Evolutionary conservation across 2,113 vertebrate species (phyloP).

Genomic region (Regulus satrapa): DNA sequence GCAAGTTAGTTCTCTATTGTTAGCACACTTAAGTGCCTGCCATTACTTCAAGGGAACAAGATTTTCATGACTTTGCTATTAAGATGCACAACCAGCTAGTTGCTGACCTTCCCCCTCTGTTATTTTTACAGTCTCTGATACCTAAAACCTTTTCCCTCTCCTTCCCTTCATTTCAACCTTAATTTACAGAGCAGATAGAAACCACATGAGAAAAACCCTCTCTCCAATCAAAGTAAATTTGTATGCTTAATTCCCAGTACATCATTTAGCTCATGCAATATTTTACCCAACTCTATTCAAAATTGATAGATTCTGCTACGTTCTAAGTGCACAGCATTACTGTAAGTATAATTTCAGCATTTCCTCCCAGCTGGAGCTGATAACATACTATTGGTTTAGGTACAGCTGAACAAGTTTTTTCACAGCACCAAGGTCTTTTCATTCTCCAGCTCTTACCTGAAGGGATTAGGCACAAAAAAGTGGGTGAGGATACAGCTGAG

Average conservation of each 20-base stretch:
- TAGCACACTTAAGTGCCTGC: constrained; percentile 19
- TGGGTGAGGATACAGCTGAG: background rate
- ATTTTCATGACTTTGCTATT: constrained; percentile 40
- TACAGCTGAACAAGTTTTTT: background rate
- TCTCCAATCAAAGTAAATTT: background rate
- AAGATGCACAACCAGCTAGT: background rate
- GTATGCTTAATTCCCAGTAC: background rate
- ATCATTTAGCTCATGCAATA: background rate
- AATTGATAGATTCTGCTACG: background rate
- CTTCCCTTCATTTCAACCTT: background rate
- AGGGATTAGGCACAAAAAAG: background rate
- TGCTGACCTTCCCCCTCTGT: background rate
- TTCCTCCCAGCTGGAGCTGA: background rate
- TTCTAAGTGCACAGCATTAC: background rate
- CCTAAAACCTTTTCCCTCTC: background rate
- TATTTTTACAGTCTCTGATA: background rate
- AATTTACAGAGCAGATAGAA: background rate
- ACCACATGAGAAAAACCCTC: background rate
- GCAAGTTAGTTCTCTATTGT: constrained; percentile 59
- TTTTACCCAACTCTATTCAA: background rate
- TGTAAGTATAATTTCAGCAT: background rate
- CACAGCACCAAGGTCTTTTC: background rate
- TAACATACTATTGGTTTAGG: background rate
- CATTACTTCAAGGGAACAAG: constrained; percentile 29
- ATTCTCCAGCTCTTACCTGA: background rate